Evolutionary conservation across 2,797 vertebrate species (phyloP).

Genomic region (Platyrinchus mystaceus): DNA sequence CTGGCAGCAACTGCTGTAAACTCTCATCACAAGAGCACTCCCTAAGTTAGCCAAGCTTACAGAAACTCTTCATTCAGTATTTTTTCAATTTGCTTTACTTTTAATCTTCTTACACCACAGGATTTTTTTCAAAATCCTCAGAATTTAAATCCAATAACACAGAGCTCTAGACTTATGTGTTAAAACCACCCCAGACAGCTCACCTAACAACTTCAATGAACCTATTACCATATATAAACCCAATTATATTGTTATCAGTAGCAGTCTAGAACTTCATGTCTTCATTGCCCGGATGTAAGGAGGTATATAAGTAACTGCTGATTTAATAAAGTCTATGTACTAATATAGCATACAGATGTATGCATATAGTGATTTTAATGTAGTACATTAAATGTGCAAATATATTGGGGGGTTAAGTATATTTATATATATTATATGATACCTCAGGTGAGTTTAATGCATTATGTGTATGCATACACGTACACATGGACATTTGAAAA

Average conservation of each 20-base stretch:
- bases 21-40: background rate
- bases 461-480: background rate
- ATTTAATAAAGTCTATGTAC: background rate
- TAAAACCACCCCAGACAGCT: constrained; percentile 20
- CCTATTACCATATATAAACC: background rate
- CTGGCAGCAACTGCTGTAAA: background rate
- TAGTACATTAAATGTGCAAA: background rate
- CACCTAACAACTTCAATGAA: background rate
- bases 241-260: background rate
- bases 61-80: background rate
- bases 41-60: background rate
- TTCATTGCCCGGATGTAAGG: background rate
- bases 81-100: constrained; percentile 37
- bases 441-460: background rate
- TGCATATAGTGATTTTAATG: background rate
- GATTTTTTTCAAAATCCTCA: constrained; percentile 17
- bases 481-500: background rate
- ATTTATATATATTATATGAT: background rate
- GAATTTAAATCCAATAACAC: constrained; percentile 37
- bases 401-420: background rate
- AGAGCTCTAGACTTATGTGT: background rate
- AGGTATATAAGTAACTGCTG: background rate
- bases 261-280: background rate
- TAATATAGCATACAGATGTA: background rate
- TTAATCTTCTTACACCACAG: constrained; percentile 46